Base-by-base conservation (phyloP, 23 tunicate species). In the Trididemnum miniatum region DNA sequence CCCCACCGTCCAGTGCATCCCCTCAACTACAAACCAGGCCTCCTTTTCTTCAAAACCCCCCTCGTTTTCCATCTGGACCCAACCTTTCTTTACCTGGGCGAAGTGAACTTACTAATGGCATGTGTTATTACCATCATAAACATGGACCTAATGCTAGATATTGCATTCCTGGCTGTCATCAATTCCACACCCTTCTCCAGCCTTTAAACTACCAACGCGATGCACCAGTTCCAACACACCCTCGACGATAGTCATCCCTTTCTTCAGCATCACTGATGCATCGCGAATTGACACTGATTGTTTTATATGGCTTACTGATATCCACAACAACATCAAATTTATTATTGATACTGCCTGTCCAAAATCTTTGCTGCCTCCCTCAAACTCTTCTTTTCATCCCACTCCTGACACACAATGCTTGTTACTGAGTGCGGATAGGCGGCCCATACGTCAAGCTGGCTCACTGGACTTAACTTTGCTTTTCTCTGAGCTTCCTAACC, bases 121-220 rank as follows among this genome's bases (percentile, higher is more conserved):
- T 30, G 32, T 67, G 38, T n/a, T 67, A 30, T 33, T 67, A 67
- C 32, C 75, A 67, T 33, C 75, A 67, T n/a, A 31, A 32, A 5
- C 32, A 67, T 33, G 22, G 38, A 3, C 2, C 38, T 33, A 67
- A 67, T 67, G 75, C 75, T 32, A 67, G 38, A 32, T 32, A 67
- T 67, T 67, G 75, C 38, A 33, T 33, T 9, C 75, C 75, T 4
- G 38, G 38, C 25, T 67, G 75, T 38, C 3, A 12, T 5, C 38
- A 67, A 30, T 67, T 12, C 38, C 75, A 67, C 22, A 30, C 38
- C 4, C 32, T 67, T 33, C 22, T 4, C 7, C 22, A 67, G 38
- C 75, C 75, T 30, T 67, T 67, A 67, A 67, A 67, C 75, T 67
- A 67, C 38, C 75, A 32, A 31, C 38, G 75, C 38, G 75, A 38